These are phyloP conservation scores for Phrynocephalus guinanensis DNA, from an alignment of 2,797 vertebrate genomes.

Conservation along the genomic window DNA sequence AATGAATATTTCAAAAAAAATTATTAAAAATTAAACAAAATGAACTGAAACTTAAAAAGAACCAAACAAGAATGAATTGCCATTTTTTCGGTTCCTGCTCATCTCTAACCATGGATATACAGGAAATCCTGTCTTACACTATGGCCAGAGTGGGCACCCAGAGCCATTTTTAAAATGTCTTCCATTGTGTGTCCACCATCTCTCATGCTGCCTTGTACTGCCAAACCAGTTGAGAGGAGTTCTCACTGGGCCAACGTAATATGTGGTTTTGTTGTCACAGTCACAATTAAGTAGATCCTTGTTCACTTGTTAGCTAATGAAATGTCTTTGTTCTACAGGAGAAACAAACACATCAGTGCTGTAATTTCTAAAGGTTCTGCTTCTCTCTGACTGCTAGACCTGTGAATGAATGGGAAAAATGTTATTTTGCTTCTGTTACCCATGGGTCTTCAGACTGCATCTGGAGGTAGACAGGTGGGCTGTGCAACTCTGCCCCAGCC, in stretches of 20 bases:
- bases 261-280: slow-evolving; percentile 34
- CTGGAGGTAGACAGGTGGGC: slow-evolving; percentile 48
- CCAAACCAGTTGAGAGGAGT: background rate
- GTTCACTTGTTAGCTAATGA: fast-evolving
- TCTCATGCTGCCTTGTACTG: background rate
- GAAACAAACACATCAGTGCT: slow-evolving; percentile 17
- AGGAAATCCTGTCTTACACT: background rate
- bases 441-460: slow-evolving; percentile 44
- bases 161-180: background rate
- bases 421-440: slow-evolving; percentile 49
- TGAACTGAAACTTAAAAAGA: too few relatives aligned
- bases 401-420: slow-evolving; percentile 10
- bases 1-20: too few relatives aligned
- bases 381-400: background rate
- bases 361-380: slow-evolving; percentile 33
- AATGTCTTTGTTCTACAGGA: slow-evolving; percentile 25
- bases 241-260: slow-evolving; percentile 20
- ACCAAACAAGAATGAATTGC: too few relatives aligned
- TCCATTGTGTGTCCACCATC: background rate
- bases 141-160: background rate
- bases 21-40: too few relatives aligned
- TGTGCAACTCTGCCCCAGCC: slow-evolving; percentile 45
- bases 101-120: too few relatives aligned
- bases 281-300: slow-evolving; percentile 25
- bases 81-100: too few relatives aligned